These are phyloP conservation scores for Sminthurinus aureus DNA, from an alignment of 2,888 invertebrate species.

Conservation along the genomic window DNA sequence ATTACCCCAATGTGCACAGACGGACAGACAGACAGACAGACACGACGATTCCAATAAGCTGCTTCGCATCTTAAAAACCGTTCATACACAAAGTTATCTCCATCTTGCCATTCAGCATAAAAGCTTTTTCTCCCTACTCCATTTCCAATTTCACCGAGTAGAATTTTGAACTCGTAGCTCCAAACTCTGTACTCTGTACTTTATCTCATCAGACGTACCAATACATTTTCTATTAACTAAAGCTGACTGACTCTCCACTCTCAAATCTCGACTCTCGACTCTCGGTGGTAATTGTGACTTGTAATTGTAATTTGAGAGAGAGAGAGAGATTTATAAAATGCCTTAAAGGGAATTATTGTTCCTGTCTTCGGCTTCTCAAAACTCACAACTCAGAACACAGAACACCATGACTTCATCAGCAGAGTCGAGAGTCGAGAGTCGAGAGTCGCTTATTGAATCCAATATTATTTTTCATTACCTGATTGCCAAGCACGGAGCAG, in stretches of 20 bases:
- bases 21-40: no score
- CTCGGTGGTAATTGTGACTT: background rate
- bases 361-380: background rate
- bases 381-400: background rate
- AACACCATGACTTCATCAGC: slow-evolving; percentile 1
- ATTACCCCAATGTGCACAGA: no score
- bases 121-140: slow-evolving; percentile 27
- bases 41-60: no score
- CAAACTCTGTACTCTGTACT: background rate
- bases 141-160: slow-evolving; percentile 10
- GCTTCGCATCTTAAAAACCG: no score
- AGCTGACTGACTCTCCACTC: background rate
- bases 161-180: no score
- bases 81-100: slow-evolving; percentile 20
- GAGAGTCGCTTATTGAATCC: background rate
- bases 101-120: slow-evolving; percentile 33
- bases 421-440: background rate
- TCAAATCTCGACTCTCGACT: no score
- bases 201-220: background rate
- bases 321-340: slow-evolving; percentile 1
- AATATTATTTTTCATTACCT: background rate
- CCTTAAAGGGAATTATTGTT: slow-evolving; percentile 19
- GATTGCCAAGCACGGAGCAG: no score
- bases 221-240: slow-evolving; percentile 30
- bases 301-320: background rate